These are phyloP conservation scores for Euzophera pinguis DNA, from an alignment of 2,888 invertebrate genomes.

Conservation along the genomic window DNA sequence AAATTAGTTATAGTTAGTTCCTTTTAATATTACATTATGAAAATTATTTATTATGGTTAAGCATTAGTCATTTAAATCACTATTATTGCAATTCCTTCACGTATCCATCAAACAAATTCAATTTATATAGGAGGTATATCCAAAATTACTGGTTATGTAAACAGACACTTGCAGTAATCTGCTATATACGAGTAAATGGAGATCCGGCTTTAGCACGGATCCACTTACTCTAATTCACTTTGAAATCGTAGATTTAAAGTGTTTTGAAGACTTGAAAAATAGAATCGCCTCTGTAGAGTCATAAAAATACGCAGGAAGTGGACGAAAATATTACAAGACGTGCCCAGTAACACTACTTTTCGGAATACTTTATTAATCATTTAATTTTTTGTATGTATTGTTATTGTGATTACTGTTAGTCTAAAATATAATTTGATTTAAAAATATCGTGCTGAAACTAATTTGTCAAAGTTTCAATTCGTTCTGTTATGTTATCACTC, in stretches of 20 bases:
- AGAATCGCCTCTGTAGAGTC: not conserved
- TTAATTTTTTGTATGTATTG: too few species aligned
- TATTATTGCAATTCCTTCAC: too few species aligned
- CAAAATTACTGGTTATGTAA: not conserved
- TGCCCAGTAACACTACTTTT: not conserved
- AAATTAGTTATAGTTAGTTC: too few species aligned
- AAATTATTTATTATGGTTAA: too few species aligned
- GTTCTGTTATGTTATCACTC: too few species aligned
- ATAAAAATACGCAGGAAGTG: not conserved
- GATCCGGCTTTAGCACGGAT: not conserved
- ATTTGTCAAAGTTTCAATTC: too few species aligned
- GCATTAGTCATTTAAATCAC: too few species aligned
- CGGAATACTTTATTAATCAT: too few species aligned
- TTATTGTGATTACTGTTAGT: too few species aligned
- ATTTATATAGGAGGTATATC: not conserved
- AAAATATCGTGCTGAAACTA: too few species aligned
- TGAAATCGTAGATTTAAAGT: constrained; percentile 13
- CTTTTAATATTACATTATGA: too few species aligned
- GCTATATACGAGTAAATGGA: constrained; percentile 3
- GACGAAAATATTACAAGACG: not conserved
- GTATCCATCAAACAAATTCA: not conserved
- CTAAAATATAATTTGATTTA: too few species aligned
- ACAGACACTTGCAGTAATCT: constrained; percentile 1
- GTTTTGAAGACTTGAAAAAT: constrained; percentile 9
- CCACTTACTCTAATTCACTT: constrained; percentile 11